phyloP scores from a whole-genome alignment of 2,888 invertebrate species.

The Microctonus hyperodae region DNA sequence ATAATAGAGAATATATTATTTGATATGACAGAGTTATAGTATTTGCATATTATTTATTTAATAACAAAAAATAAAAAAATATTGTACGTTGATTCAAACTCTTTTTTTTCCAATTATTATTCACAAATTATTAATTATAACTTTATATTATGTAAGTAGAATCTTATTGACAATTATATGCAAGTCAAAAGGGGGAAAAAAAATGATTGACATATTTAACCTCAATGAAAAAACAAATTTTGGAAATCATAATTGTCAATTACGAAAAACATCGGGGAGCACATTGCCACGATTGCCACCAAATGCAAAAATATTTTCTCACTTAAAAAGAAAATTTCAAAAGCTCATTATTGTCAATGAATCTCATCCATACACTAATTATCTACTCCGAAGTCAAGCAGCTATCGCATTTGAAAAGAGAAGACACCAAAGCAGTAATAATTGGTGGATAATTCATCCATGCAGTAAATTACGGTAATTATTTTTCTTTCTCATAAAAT shows the following conservation, averaged over 20 bases:
- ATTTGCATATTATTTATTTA: conserved; percentile 53
- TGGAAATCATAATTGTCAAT: conserved; percentile 50
- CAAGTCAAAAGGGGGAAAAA: neutral
- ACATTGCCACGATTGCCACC: conserved; percentile 58
- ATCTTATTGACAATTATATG: neutral
- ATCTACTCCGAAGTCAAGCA: conserved; percentile 54
- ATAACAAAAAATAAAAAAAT: conserved; percentile 39
- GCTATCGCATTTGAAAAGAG: conserved; percentile 56
- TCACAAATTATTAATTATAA: conserved; percentile 11
- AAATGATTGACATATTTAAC: conserved; percentile 9
- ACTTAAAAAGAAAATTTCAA: conserved; percentile 50
- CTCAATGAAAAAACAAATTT: conserved; percentile 17
- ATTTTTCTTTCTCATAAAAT: neutral
- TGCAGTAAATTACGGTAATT: conserved; percentile 53
- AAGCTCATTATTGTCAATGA: conserved; percentile 54
- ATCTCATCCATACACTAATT: conserved; percentile 49
- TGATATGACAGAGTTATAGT: conserved; percentile 36
- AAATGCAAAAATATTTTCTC: conserved; percentile 47
- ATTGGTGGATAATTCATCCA: conserved; percentile 60
- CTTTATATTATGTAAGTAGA: neutral
- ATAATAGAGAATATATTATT: conserved; percentile 21
- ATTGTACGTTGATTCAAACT: neutral
- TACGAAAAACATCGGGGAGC: conserved; percentile 52
- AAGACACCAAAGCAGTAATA: conserved; percentile 49
- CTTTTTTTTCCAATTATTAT: neutral